Evolutionary conservation across 2,113 vertebrate species (phyloP), one percentile per base, ranked within the genome.

Genomic region (Oreochromis niloticus): DNA sequence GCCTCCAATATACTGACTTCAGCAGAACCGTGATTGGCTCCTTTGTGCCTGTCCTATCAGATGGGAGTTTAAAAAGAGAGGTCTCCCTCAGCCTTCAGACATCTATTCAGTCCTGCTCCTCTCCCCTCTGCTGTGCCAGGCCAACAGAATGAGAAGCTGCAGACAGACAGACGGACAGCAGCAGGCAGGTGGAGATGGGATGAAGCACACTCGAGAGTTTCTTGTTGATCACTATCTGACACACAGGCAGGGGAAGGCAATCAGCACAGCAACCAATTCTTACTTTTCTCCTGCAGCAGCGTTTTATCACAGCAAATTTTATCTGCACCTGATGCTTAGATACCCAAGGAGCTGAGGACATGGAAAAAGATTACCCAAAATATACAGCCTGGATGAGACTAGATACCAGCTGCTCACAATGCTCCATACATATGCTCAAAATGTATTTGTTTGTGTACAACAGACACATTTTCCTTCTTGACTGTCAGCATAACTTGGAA

Each of bases 41-140:
- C 79, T 93, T 92, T 92, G 90, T 94, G 89, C 83, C 87, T 87
- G 84, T 93, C 91, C 90, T 91, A 93, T 95, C 94, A 95, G 95
- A 93, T 92, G 39, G 86, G n/a, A 55, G 82, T 87, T 91, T 91
- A 85, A 92, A 94, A 89, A 90, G 92, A 91, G 85, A 89, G 87
- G 66, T 91, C 88, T 93, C 88, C 86, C 85, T 92, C 71, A 87
- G 87, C 82, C 66, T 84, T 83, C 24, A 88, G 85, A 83, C 88
- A 81, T 89, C 80, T 43, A 89, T 87, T 90, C 83, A 80, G 80
- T 86, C 56, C 81, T 12, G 68, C 46, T 83, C 52, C 81, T 66
- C 84, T 90, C 73, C 50, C 19, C 56, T 88, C 59, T 36, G 83
- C 86, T 87, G 80, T 55, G 68, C 87, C 78, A 48, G 90, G 71